Evolutionary conservation across 1,140 invertebrate species (phyloP), one percentile per base, ranked within the genome.

Genomic region (Cotesia vestalis): DNA sequence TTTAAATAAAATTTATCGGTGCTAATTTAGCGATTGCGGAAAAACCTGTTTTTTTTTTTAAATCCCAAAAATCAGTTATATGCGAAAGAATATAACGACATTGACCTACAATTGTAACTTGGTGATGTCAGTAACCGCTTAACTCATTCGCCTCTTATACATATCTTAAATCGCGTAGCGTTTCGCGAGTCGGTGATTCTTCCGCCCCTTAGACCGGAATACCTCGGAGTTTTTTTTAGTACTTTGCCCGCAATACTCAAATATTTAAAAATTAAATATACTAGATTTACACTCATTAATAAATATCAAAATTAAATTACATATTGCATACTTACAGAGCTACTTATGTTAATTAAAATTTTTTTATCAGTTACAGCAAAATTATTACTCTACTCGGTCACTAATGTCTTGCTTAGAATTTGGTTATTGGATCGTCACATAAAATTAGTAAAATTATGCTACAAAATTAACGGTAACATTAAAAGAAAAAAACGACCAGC

Each of bases 111-210:
- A 83, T 83, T 78, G 72, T 70, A 75, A 66, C 73, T 72, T 69
- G 66, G 27, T 66, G 77, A 81, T 79, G 81, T 83, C 83, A 84
- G 77, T 82, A 84, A 84, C 82, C 83, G 81, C 77, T 82, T 84
- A 85, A 85, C 77, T 81, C 79, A 82, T 83, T 85, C 80, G 71
- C 71, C 73, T 81, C 78, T 78, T 84, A 79, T 79, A 80, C 79
- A 79, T 79, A 78, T 71, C 76, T 77, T 53, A 75, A 76, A 80
- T 84, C 78, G 78, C 80, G 79, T 72, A 80, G 76, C 82, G 81
- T 81, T 81, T 79, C 79, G 74, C 77, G 76, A 79, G 76, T 79
- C 78, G 78, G 71, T 75, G 78, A 75, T 69, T 72, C 38, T 53
- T 78, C 78, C 77, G 71, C 74, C 79, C 73, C 72, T 73, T 74